Evolutionary conservation across 2,888 invertebrate species (phyloP).

Genomic region (Griposia aprilina): DNA sequence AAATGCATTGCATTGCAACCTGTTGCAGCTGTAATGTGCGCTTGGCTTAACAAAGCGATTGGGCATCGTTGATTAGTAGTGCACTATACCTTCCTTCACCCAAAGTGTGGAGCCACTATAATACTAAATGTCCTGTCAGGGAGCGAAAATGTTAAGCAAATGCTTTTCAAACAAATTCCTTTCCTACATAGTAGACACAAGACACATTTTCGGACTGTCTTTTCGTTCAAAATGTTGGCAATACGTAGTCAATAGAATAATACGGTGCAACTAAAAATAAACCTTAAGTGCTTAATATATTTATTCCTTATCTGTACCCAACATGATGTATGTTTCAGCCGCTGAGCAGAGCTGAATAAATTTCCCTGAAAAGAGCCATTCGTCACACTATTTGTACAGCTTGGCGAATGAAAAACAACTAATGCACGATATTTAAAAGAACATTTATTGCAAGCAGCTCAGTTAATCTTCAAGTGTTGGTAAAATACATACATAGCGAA

Average conservation of each 20-base stretch:
- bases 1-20: not conserved
- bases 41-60: constrained; percentile 21
- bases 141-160: not conserved
- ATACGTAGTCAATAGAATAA: not conserved
- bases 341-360: constrained; percentile 44
- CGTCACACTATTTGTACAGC: constrained; percentile 83
- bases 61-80: not conserved
- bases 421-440: constrained; percentile 80
- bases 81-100: too few species aligned
- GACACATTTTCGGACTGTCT: not conserved
- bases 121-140: not conserved
- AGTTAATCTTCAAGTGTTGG: constrained; percentile 75
- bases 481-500: constrained; percentile 60
- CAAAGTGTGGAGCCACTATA: not conserved
- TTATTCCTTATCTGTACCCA: not conserved
- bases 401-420: constrained; percentile 75
- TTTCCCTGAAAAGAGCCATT: constrained; percentile 69
- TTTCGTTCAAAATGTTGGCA: not conserved
- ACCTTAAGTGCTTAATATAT: not conserved
- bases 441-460: constrained; percentile 69
- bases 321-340: constrained; percentile 60
- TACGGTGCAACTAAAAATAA: not conserved
- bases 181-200: too few species aligned
- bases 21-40: not conserved
- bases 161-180: not conserved